A percentile compares a stretch with the other conserved stretches of the same genome.
Conservation (phyloP, 1,140 invertebrate species). For the Fopius arisanus region DNA sequence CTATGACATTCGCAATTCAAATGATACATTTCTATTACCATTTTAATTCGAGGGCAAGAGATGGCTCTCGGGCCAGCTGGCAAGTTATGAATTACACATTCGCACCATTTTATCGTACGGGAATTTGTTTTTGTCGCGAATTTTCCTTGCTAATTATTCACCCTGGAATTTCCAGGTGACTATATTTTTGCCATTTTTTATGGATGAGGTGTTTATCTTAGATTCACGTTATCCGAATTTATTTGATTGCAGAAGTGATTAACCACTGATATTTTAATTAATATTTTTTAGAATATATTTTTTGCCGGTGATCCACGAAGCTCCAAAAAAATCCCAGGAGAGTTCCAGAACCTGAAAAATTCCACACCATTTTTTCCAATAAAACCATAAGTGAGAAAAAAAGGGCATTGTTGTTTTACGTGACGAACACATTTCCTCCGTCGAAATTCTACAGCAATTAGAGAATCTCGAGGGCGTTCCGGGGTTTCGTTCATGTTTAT, state of each 20-base stretch:
- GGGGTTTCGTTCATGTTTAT: not conserved
- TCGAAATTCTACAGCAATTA: not conserved
- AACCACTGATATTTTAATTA: too few relatives aligned
- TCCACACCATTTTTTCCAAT: not conserved
- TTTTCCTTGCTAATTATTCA: too few relatives aligned
- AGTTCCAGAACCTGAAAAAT: too few relatives aligned
- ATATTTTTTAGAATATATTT: too few relatives aligned
- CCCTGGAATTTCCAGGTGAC: too few relatives aligned
- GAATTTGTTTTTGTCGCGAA: too few relatives aligned
- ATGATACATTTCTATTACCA: constrained; percentile 66
- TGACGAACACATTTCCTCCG: not conserved
- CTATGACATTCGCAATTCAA: constrained; percentile 66
- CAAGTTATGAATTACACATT: not conserved
- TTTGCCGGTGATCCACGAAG: too few relatives aligned
- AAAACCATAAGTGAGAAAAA: not conserved
- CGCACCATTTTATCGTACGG: not conserved
- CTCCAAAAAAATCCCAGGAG: too few relatives aligned
- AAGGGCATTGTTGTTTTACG: not conserved
- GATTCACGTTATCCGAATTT: too few relatives aligned
- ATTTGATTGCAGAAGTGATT: too few relatives aligned
- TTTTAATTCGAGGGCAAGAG: constrained; percentile 42
- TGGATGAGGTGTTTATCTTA: too few relatives aligned
- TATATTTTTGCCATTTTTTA: too few relatives aligned
- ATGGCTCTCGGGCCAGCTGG: not conserved
- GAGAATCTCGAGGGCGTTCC: not conserved